Evolutionary conservation across 2,113 vertebrate genomes (phyloP).

Genomic region (Tor tambroides): DNA sequence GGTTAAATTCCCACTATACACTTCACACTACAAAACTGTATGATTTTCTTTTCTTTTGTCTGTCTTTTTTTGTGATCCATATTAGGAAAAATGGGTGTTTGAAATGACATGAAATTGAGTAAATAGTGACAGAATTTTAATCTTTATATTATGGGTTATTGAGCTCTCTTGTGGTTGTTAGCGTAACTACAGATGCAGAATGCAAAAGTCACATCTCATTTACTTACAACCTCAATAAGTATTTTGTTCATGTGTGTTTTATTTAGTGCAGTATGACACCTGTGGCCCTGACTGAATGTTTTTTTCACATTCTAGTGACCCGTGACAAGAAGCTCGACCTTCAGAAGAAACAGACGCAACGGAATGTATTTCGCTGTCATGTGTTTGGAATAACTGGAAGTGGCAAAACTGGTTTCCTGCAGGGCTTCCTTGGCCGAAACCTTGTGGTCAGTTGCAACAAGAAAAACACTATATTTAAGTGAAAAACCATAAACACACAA

Average conservation of each 20-base stretch:
- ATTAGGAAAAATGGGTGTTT: too few relatives aligned
- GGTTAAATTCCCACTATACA: too few relatives aligned
- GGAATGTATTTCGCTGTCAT: conserved; percentile 94
- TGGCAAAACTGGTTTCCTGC: conserved; percentile 93
- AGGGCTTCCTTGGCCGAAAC: conserved; percentile 90
- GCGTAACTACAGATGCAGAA: background rate
- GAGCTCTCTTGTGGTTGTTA: background rate
- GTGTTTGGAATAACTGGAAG: conserved; percentile 89
- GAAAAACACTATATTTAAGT: background rate
- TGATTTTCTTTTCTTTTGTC: too few relatives aligned
- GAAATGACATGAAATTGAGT: too few relatives aligned
- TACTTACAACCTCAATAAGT: too few relatives aligned
- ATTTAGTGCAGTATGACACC: too few relatives aligned
- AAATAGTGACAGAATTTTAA: too few relatives aligned
- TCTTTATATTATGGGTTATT: background rate
- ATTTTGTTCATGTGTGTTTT: background rate
- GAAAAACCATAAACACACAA: background rate
- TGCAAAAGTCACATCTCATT: background rate
- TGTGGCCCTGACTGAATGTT: too few relatives aligned
- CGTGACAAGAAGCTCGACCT: conserved; percentile 96
- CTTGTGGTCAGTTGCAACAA: conserved; percentile 76
- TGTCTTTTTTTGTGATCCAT: too few relatives aligned
- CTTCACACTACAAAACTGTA: too few relatives aligned
- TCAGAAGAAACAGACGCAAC: conserved; percentile 96
- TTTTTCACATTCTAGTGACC: conserved; percentile 79